Evolutionary conservation across 2,113 vertebrate genomes (phyloP).

Genomic region (Rana temporaria): DNA sequence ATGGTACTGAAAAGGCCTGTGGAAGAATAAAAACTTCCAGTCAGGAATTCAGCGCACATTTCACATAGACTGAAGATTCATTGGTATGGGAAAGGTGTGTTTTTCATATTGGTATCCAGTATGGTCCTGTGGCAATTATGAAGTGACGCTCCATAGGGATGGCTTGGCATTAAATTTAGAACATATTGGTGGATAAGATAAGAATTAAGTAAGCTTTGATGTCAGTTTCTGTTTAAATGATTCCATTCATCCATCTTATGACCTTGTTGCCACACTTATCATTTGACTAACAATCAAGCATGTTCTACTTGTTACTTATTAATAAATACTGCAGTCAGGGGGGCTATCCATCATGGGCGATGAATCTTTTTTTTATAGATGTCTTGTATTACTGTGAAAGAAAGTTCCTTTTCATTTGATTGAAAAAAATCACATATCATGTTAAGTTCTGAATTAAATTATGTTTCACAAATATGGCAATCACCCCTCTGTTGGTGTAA

Average conservation of each 20-base stretch:
- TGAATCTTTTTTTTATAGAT: background rate
- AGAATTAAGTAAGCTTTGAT: background rate
- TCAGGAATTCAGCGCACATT: no score
- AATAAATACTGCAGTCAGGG: constrained; percentile 25
- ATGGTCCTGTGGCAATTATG: no score
- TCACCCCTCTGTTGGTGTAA: no score
- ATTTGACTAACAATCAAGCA: constrained; percentile 29
- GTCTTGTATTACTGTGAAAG: background rate
- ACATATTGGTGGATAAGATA: background rate
- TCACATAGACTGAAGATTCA: no score
- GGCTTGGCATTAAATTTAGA: no score
- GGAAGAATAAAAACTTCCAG: no score
- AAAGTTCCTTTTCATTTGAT: background rate
- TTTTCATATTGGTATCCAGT: no score
- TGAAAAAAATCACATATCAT: background rate
- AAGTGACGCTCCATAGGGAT: no score
- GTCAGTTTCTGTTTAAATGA: constrained; percentile 14
- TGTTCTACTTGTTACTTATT: constrained; percentile 29
- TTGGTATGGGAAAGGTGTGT: no score
- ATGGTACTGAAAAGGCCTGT: no score
- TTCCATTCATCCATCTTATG: constrained; percentile 22
- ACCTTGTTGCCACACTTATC: constrained; percentile 31
- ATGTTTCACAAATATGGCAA: no score
- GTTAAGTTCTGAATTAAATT: no score
- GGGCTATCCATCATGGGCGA: constrained; percentile 15